Conservation (phyloP, 2,797 vertebrate species). For the Siniperca obscura region DNA sequence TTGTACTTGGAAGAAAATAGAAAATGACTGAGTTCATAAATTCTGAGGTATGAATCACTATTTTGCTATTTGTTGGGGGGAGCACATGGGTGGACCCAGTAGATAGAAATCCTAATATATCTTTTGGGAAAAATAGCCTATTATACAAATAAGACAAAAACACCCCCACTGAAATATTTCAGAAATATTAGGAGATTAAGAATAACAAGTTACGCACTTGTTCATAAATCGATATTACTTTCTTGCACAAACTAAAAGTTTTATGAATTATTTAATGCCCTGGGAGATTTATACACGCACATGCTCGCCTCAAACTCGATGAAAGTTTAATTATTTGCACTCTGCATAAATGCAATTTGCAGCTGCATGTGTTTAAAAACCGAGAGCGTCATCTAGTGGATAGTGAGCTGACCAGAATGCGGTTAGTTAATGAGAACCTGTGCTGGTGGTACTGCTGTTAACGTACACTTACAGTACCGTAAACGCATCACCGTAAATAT, state of each 20-base stretch:
- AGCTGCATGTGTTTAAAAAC: conserved; percentile 71
- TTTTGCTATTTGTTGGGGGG: background rate
- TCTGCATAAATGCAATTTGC: conserved; percentile 48
- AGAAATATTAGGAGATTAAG: background rate
- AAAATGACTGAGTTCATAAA: background rate
- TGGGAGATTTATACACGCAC: background rate
- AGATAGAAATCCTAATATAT: conserved; percentile 8
- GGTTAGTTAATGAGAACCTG: conserved; percentile 21
- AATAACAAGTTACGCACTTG: background rate
- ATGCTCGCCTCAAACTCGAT: background rate
- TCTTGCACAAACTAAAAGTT: background rate
- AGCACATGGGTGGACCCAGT: background rate
- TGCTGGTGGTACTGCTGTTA: background rate
- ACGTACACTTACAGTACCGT: background rate
- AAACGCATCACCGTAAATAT: conserved; percentile 18
- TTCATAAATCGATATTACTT: background rate
- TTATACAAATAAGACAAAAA: background rate
- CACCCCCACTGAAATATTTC: background rate
- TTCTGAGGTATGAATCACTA: conserved; percentile 1
- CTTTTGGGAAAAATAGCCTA: background rate
- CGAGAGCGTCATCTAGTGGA: conserved; percentile 86
- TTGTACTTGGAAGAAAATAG: background rate
- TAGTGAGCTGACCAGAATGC: conserved; percentile 41
- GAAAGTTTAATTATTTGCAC: conserved; percentile 33
- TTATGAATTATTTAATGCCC: background rate